These are phyloP conservation scores for Caenorhabditis sp. DNA, from an alignment of 2,888 invertebrate genomes.

Conservation along the genomic window DNA sequence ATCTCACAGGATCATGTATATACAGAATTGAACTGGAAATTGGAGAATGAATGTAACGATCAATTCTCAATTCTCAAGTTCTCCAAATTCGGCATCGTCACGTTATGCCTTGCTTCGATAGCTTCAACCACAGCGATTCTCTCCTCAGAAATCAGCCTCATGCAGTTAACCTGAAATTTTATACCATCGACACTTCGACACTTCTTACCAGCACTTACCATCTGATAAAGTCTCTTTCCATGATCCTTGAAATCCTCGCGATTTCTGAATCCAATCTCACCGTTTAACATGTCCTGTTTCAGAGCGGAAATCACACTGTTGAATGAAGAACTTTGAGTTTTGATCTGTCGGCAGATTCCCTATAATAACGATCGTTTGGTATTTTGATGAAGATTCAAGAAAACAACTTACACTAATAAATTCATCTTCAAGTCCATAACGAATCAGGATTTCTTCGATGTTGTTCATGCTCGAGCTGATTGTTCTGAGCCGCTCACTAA, in stretches of 20 bases:
- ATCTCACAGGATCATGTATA: no score
- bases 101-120: neutral
- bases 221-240: neutral
- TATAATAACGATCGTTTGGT: neutral
- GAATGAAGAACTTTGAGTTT: neutral
- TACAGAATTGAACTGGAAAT: no score
- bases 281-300: neutral
- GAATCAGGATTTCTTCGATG: neutral
- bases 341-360: neutral
- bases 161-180: neutral
- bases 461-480: neutral
- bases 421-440: neutral
- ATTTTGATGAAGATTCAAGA: accelerated
- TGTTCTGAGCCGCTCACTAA: neutral
- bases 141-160: neutral
- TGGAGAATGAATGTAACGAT: neutral
- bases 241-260: neutral
- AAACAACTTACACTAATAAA: neutral
- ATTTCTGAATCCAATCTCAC: neutral
- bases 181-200: neutral
- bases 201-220: neutral
- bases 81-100: neutral
- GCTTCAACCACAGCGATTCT: neutral
- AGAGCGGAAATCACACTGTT: neutral
- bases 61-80: neutral